These are phyloP conservation scores for Sebastes diaconus DNA, from an alignment of 2,797 vertebrate genomes.

Conservation along the genomic window DNA sequence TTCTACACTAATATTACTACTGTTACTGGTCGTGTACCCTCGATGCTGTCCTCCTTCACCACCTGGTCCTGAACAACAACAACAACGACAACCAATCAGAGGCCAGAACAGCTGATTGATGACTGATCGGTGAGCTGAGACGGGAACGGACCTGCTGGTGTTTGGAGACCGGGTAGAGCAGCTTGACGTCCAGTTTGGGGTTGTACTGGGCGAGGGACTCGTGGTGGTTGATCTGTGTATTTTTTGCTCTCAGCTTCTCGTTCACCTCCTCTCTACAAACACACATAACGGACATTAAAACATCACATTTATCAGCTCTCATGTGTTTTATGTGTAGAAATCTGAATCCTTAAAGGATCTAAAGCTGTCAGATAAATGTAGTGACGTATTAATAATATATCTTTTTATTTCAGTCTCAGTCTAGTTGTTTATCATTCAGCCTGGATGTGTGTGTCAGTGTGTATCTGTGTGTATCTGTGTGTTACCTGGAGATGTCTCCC, in stretches of 20 bases:
- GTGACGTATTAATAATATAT: too few species aligned
- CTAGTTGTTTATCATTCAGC: too few species aligned
- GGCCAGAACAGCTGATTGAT: accelerated
- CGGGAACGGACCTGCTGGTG: constrained; percentile 90
- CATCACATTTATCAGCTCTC: too few species aligned
- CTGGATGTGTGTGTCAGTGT: too few species aligned
- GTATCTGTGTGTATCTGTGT: not conserved
- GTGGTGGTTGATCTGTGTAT: constrained; percentile 95
- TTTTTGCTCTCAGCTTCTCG: constrained; percentile 97
- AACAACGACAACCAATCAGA: not conserved
- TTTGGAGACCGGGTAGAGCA: constrained; percentile 96
- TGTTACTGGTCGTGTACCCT: constrained; percentile 77
- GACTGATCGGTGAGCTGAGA: not conserved
- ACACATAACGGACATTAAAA: not conserved
- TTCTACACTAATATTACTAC: too few species aligned
- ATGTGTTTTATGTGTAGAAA: too few species aligned
- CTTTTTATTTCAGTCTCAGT: too few species aligned
- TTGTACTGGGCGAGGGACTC: constrained; percentile 98
- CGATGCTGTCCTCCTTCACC: constrained; percentile 98
- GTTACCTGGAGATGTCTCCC: constrained; percentile 93
- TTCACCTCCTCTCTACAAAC: constrained; percentile 93
- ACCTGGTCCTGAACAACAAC: constrained; percentile 89
- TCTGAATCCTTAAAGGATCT: too few species aligned
- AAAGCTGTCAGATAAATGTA: too few species aligned
- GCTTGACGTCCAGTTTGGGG: constrained; percentile 96